Evolutionary conservation across 2,888 invertebrate species (phyloP).

Genomic region (Lasioglossum pauxillum): DNA sequence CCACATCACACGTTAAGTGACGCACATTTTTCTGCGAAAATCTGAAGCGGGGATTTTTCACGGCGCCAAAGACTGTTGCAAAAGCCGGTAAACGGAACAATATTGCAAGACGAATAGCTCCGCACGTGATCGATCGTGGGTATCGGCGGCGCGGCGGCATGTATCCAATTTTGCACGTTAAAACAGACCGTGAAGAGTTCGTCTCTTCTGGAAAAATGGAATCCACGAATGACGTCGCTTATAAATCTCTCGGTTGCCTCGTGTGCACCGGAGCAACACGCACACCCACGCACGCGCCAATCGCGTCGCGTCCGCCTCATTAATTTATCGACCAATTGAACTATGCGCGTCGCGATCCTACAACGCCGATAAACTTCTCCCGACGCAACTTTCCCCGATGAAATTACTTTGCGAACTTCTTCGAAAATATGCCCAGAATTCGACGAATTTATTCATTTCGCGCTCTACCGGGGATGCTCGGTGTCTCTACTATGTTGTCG

Average conservation of each 20-base stretch:
- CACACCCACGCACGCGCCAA: constrained; percentile 1
- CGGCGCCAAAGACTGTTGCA: neutral
- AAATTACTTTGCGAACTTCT: neutral
- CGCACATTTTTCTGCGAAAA: neutral
- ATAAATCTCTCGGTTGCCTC: constrained; percentile 33
- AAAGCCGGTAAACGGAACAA: neutral
- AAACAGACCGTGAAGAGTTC: constrained; percentile 17
- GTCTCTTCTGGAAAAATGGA: constrained; percentile 4
- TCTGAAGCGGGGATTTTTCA: neutral
- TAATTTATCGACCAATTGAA: constrained; percentile 49
- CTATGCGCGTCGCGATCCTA: constrained; percentile 27
- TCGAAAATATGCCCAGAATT: neutral
- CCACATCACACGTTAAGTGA: neutral
- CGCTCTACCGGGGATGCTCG: neutral
- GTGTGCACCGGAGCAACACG: neutral
- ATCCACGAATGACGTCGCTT: constrained; percentile 15
- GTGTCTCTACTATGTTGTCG: neutral
- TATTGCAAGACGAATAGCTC: constrained; percentile 15
- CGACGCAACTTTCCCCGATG: constrained; percentile 21
- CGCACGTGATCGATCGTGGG: constrained; percentile 22
- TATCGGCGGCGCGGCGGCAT: constrained; percentile 3
- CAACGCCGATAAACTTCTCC: constrained; percentile 48
- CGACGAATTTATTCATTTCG: neutral
- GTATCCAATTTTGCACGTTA: constrained; percentile 34
- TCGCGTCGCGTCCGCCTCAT: constrained; percentile 43